Evolutionary conservation across 2,888 invertebrate genomes (phyloP), one percentile per base, ranked within the genome.

Genomic region (Leucania comma): DNA sequence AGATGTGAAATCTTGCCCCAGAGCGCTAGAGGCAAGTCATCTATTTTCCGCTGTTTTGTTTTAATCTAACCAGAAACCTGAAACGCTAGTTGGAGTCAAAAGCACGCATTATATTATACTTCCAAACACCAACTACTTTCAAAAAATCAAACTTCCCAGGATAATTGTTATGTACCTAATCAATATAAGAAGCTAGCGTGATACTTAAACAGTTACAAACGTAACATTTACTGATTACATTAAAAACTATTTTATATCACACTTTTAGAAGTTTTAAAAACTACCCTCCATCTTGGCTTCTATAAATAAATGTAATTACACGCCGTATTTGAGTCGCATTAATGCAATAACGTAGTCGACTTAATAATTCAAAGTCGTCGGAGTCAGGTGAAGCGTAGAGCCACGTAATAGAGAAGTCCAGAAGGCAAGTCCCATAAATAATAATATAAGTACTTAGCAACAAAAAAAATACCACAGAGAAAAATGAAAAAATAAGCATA

Each of bases 311-410:
- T n/a, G 35, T 73, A 74, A 74, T 76, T 69, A 70, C 66, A 38
- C 57, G 66, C 29, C 48, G 35, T 79, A 74, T 78, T 71, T 63
- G 63, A 66, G 68, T 68, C 67, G 65, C 82, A 81, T 80, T 82
- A 88, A 88, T 86, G 85, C 85, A 85, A 81, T 85, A 85, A 82
- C 74, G 70, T 68, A 75, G 81, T 80, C 70, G 69, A 83, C 82
- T 89, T 72, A 89, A 89, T 90, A 84, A 89, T 90, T 89, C 87
- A 87, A 77, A 67, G 75, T 73, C 71, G 64, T 64, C 58, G 65
- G 71, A 74, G 77, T 63, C 72, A 72, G 72, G 79, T 70, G 46
- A 51, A 69, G 62, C 59, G 48, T 70, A 54, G 14, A 69, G 57
- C 67, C 54, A 74, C 56, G 57, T 73, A 68, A 63, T 1, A 78